Evolutionary conservation across 2,888 invertebrate genomes (phyloP).

Genomic region (Plusia festucae): DNA sequence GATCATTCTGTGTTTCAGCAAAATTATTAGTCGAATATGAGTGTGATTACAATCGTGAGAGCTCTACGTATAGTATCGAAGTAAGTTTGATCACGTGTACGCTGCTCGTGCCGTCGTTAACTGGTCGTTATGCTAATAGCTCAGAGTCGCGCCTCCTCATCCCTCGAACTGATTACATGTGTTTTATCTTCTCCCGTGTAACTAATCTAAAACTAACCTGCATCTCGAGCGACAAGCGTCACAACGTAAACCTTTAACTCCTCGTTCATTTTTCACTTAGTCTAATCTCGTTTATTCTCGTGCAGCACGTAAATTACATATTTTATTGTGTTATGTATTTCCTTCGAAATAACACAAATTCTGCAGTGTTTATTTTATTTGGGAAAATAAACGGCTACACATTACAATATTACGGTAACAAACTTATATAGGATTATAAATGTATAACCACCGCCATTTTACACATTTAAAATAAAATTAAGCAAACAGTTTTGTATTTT

Average conservation of each 20-base stretch:
- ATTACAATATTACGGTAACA: no score
- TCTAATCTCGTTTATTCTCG: neutral
- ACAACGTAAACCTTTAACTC: neutral
- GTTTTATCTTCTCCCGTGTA: slow-evolving; percentile 30
- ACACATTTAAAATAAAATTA: no score
- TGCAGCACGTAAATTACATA: neutral
- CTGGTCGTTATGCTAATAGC: slow-evolving; percentile 71
- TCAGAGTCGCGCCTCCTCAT: slow-evolving; percentile 48
- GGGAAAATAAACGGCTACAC: no score
- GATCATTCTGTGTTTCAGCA: neutral
- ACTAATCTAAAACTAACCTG: slow-evolving; percentile 10
- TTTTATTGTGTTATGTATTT: neutral
- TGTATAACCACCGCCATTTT: no score
- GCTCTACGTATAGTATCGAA: slow-evolving; percentile 22
- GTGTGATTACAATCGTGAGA: slow-evolving; percentile 22
- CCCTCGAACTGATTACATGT: slow-evolving; percentile 51
- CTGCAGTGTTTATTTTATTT: neutral
- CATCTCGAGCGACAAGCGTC: slow-evolving; percentile 1
- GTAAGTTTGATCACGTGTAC: slow-evolving; percentile 47
- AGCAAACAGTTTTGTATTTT: no score
- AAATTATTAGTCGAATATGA: neutral
- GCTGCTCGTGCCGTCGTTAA: slow-evolving; percentile 64
- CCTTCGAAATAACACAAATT: no score
- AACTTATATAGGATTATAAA: no score
- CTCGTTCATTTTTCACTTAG: slow-evolving; percentile 11